Conservation (phyloP, 2,797 vertebrate genomes). For the Parotocinclus haroldoi region DNA sequence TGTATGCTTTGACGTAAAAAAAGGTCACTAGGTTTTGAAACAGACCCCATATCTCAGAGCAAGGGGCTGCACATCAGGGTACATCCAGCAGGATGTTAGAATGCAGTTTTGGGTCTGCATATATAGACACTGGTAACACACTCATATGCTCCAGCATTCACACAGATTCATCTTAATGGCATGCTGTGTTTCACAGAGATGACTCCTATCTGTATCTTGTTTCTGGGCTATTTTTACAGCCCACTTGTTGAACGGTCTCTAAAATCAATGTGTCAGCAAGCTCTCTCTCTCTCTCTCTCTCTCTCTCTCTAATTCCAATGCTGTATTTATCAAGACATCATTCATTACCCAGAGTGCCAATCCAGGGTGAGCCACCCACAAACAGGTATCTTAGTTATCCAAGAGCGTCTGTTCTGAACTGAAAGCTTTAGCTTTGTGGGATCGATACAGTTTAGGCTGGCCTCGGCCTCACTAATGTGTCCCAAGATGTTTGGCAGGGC, state of each 20-base stretch:
- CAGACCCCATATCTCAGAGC: too few species aligned
- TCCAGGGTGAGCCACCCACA: conserved; percentile 1
- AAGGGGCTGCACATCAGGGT: too few species aligned
- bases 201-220: conserved; percentile 60
- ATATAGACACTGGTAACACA: too few species aligned
- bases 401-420: too few species aligned
- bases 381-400: neutral
- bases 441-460: neutral
- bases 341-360: conserved; percentile 61
- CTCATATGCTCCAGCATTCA: neutral
- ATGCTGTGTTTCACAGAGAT: conserved; percentile 6
- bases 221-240: conserved; percentile 69
- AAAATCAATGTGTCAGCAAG: conserved; percentile 69
- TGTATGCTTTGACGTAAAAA: too few species aligned
- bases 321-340: conserved; percentile 72
- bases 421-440: conserved; percentile 1
- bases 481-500: conserved; percentile 46
- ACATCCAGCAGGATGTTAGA: too few species aligned
- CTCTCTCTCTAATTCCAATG: conserved; percentile 53
- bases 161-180: too few species aligned
- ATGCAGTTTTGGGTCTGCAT: too few species aligned
- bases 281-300: conserved; percentile 64
- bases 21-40: too few species aligned
- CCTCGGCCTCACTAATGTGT: conserved; percentile 6
- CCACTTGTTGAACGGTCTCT: conserved; percentile 67